Evolutionary conservation across 2,888 invertebrate genomes (phyloP).

Genomic region (Scelioninae gen. 2): DNA sequence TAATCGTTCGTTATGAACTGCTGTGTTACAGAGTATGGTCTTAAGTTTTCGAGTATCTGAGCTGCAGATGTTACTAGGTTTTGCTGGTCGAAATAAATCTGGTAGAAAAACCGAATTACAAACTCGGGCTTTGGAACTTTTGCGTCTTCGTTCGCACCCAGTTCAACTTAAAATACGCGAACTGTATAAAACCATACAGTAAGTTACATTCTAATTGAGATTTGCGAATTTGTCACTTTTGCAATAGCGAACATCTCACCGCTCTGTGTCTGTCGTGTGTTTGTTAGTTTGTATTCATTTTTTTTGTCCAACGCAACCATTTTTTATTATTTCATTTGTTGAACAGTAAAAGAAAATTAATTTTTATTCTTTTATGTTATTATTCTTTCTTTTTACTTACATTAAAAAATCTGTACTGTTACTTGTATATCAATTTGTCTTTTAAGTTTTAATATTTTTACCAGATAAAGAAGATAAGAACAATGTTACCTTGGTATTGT

Average conservation of each 20-base stretch:
- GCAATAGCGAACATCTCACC: slow-evolving; percentile 50
- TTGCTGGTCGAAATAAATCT: slow-evolving; percentile 86
- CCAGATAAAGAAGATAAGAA: no score
- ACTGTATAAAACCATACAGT: slow-evolving; percentile 82
- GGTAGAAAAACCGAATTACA: slow-evolving; percentile 89
- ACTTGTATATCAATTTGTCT: no score
- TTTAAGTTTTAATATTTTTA: no score
- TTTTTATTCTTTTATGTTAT: no score
- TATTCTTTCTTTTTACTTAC: no score
- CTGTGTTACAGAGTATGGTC: slow-evolving; percentile 75
- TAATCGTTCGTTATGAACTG: slow-evolving; percentile 55
- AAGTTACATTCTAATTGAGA: slow-evolving; percentile 70
- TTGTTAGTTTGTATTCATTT: slow-evolving; percentile 12
- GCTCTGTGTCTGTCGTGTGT: slow-evolving; percentile 27
- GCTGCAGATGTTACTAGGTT: slow-evolving; percentile 88
- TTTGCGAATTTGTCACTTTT: slow-evolving; percentile 40
- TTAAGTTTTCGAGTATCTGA: slow-evolving; percentile 88
- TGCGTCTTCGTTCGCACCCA: slow-evolving; percentile 80
- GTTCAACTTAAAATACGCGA: slow-evolving; percentile 82
- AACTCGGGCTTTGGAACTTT: slow-evolving; percentile 83
- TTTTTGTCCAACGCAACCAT: no score
- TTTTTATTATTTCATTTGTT: no score
- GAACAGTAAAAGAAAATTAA: no score
- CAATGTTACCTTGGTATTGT: no score
- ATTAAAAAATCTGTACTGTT: no score